Evolutionary conservation across 2,113 vertebrate genomes (phyloP).

Genomic region (Mormyrus lacerda): DNA sequence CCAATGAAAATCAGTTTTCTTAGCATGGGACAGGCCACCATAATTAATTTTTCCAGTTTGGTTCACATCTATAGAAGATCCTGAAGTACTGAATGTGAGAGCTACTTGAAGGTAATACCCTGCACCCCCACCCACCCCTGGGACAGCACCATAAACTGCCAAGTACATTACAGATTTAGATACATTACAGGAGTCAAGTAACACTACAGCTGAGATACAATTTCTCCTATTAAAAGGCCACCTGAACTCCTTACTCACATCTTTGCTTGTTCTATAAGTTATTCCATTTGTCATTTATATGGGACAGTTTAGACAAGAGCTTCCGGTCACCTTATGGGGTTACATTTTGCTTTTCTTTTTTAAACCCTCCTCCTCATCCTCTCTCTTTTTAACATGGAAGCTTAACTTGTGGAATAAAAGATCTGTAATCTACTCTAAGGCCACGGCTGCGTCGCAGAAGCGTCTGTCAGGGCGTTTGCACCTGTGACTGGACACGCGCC

Average conservation of each 20-base stretch:
- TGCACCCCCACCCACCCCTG: not conserved
- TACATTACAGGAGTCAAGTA: not conserved
- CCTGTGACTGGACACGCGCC: not conserved
- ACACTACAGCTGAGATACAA: not conserved
- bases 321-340: conserved; percentile 15
- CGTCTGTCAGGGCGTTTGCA: not conserved
- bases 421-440: not conserved
- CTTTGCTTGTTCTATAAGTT: not conserved
- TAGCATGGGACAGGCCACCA: not conserved
- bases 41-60: not conserved
- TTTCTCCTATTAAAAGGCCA: not conserved
- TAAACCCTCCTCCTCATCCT: not conserved
- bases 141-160: not conserved
- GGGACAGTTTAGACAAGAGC: not conserved
- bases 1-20: not conserved
- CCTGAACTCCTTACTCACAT: not conserved
- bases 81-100: not conserved
- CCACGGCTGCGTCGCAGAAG: not conserved
- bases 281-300: not conserved
- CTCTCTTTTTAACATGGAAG: not conserved
- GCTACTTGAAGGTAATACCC: not conserved
- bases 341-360: not conserved
- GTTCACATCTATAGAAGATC: not conserved
- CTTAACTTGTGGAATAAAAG: not conserved
- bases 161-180: not conserved